phyloP scores from a whole-genome alignment of 2,797 vertebrate genomes.

The Gymnopithys bicolor region DNA sequence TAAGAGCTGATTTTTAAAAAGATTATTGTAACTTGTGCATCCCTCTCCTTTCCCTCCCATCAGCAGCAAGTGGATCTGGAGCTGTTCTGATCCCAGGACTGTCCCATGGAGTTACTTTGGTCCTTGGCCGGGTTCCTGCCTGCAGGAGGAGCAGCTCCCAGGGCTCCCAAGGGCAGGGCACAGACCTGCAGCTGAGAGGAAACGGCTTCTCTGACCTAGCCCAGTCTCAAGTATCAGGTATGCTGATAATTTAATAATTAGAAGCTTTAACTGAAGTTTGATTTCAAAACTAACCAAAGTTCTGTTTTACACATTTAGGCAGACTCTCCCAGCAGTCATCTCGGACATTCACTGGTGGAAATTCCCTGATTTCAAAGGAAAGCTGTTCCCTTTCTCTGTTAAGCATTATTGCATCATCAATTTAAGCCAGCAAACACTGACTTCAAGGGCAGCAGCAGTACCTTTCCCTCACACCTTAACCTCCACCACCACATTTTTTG shows the following conservation, averaged over 20 bases:
- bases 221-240: not conserved
- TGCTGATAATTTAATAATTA: not conserved
- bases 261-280: not conserved
- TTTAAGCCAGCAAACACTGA: not conserved
- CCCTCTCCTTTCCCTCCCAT: not conserved
- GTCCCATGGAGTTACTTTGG: rapidly evolving
- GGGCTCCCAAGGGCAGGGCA: not conserved
- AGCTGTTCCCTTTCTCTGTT: not conserved
- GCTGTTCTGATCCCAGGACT: rapidly evolving
- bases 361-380: not conserved
- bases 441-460: not conserved
- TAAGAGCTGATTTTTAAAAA: not conserved
- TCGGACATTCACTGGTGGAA: not conserved
- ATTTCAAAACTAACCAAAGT: not conserved
- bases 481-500: not conserved
- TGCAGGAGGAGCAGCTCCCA: not conserved
- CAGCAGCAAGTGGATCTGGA: not conserved
- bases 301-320: not conserved
- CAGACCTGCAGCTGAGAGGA: not conserved
- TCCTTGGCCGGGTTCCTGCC: not conserved
- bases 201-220: not conserved
- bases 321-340: not conserved
- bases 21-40: not conserved
- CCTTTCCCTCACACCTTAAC: not conserved
- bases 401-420: not conserved